Conservation (phyloP, 2,888 invertebrate species). For the Athetis lepigone region DNA sequence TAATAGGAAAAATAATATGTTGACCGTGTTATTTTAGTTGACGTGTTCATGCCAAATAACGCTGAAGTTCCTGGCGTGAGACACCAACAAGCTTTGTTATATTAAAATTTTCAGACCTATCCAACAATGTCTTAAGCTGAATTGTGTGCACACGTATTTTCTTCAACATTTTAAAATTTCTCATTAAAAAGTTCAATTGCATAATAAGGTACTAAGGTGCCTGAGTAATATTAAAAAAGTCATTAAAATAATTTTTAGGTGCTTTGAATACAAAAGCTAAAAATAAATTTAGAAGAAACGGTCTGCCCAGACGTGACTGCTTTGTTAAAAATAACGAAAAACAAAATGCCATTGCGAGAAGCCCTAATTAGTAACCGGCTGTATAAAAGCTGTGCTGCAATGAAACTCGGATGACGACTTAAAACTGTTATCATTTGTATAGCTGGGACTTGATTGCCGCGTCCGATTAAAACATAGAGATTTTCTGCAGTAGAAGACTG, state of each 20-base stretch:
- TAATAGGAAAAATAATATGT: slow-evolving; percentile 81
- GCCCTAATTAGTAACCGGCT: slow-evolving; percentile 73
- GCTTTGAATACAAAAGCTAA: slow-evolving; percentile 64
- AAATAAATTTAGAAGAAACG: slow-evolving; percentile 68
- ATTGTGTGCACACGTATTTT: not conserved
- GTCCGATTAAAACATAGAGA: slow-evolving; percentile 3
- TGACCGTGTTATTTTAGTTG: slow-evolving; percentile 60
- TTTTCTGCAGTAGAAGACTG: slow-evolving; percentile 1
- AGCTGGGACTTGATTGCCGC: slow-evolving; percentile 30
- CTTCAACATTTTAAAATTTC: not conserved
- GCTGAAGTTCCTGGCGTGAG: slow-evolving; percentile 16
- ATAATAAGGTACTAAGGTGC: slow-evolving; percentile 33
- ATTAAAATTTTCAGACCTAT: slow-evolving; percentile 32
- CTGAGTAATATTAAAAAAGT: slow-evolving; percentile 45
- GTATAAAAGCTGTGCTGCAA: slow-evolving; percentile 60
- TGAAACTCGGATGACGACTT: slow-evolving; percentile 60
- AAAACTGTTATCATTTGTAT: slow-evolving; percentile 66
- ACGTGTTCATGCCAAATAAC: slow-evolving; percentile 24
- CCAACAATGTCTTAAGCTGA: slow-evolving; percentile 2
- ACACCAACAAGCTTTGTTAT: slow-evolving; percentile 31
- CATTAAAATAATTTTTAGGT: slow-evolving; percentile 57
- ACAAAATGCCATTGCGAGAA: slow-evolving; percentile 71
- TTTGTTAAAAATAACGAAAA: slow-evolving; percentile 73
- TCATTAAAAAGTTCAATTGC: slow-evolving; percentile 28
- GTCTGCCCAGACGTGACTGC: slow-evolving; percentile 71